Evolutionary conservation across 1,140 invertebrate genomes (phyloP).

Genomic region (Lepidostoma basale): DNA sequence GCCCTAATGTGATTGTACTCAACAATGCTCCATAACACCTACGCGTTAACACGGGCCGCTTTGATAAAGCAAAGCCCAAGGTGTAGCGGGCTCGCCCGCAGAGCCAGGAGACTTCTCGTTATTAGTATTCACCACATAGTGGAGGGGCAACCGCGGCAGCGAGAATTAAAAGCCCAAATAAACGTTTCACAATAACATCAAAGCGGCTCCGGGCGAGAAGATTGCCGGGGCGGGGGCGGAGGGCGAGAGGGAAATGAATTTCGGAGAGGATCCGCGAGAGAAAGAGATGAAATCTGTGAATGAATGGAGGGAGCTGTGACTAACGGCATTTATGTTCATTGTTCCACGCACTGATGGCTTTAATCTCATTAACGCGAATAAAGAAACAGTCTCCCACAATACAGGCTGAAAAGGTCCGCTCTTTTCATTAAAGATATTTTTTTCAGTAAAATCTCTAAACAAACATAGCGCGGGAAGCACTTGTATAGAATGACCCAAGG

Average conservation of each 20-base stretch:
- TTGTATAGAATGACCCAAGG: no score
- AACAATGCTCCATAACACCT: background rate
- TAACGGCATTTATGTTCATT: slow-evolving; percentile 17
- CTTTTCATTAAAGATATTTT: slow-evolving; percentile 11
- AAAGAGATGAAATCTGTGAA: slow-evolving; percentile 23
- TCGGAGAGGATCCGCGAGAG: no score
- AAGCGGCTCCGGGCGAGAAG: background rate
- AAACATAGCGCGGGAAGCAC: background rate
- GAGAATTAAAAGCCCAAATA: slow-evolving; percentile 2
- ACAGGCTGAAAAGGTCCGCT: slow-evolving; percentile 5
- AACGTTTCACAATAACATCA: background rate
- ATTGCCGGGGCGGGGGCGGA: background rate
- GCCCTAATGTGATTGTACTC: background rate
- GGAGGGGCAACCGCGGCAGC: background rate
- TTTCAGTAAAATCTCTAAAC: background rate
- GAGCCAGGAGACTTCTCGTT: no score
- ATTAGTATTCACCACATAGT: background rate
- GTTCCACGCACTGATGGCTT: slow-evolving; percentile 27
- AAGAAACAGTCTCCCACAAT: slow-evolving; percentile 21
- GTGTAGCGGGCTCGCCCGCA: background rate
- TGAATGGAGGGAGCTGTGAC: slow-evolving; percentile 19
- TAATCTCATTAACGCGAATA: slow-evolving; percentile 33
- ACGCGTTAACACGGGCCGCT: background rate
- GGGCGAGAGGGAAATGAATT: background rate
- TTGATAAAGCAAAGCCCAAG: background rate